These are phyloP conservation scores for Manis javanica DNA, from an alignment of 2,797 vertebrate genomes.

Conservation along the genomic window DNA sequence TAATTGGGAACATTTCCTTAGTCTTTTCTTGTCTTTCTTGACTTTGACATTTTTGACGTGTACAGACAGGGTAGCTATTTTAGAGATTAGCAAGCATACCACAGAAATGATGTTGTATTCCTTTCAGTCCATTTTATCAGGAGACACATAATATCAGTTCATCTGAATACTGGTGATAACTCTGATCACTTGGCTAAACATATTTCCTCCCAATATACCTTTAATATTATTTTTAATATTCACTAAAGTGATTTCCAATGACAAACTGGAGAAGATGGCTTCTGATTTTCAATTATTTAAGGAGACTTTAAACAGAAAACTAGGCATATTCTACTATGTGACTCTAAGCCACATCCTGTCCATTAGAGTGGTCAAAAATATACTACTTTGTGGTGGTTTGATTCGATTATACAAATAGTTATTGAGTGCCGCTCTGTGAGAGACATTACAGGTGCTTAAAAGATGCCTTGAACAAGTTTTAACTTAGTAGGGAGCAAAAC, in stretches of 20 bases:
- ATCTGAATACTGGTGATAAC: neutral
- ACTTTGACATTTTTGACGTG: neutral
- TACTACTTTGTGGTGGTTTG: neutral
- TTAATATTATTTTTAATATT: neutral
- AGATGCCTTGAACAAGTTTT: neutral
- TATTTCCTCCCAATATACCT: neutral
- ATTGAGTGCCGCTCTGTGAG: neutral
- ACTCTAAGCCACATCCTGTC: neutral
- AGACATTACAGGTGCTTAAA: neutral
- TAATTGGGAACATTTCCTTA: neutral
- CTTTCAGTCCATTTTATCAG: neutral
- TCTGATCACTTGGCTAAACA: neutral
- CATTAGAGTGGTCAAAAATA: neutral
- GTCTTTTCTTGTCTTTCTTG: neutral
- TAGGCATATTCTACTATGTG: neutral
- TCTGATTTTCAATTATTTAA: slow-evolving; percentile 1
- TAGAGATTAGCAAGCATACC: neutral
- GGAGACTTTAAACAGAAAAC: neutral
- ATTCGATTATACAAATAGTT: neutral
- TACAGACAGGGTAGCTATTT: neutral
- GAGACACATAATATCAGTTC: neutral
- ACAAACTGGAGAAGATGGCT: neutral
- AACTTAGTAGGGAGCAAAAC: neutral
- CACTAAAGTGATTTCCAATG: neutral
- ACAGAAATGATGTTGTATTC: neutral